phyloP scores from a whole-genome alignment of 2,888 invertebrate species.

The Rhaphigaster nebulosa region DNA sequence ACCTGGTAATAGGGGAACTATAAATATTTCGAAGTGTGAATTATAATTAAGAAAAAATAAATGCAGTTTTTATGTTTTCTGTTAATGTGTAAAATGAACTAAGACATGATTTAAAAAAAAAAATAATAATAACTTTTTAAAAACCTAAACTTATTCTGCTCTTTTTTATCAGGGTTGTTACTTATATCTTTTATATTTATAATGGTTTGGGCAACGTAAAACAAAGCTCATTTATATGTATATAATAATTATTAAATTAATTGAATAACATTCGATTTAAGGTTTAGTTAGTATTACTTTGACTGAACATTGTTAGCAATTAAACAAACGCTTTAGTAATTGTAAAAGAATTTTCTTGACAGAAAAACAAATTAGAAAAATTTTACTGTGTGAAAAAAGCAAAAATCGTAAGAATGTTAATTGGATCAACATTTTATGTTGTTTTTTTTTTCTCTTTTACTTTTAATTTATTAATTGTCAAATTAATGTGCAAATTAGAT shows the following conservation, averaged over 20 bases:
- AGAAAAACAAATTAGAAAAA: slow-evolving; percentile 2
- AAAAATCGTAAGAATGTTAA: slow-evolving; percentile 23
- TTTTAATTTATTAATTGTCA: slow-evolving; percentile 20
- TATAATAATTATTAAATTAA: slow-evolving; percentile 51
- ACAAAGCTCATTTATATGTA: slow-evolving; percentile 51
- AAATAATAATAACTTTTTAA: slow-evolving; percentile 43
- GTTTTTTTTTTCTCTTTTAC: neutral
- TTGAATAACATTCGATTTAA: slow-evolving; percentile 56
- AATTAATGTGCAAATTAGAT: slow-evolving; percentile 14
- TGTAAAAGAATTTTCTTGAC: neutral
- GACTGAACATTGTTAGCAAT: slow-evolving; percentile 45
- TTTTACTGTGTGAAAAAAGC: neutral
- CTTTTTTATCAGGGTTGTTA: slow-evolving; percentile 58
- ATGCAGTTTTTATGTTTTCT: slow-evolving; percentile 35
- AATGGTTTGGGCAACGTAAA: slow-evolving; percentile 51
- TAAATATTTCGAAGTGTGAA: slow-evolving; percentile 43
- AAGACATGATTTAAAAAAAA: slow-evolving; percentile 16
- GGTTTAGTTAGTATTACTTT: slow-evolving; percentile 58
- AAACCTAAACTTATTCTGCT: slow-evolving; percentile 50
- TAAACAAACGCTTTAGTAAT: slow-evolving; percentile 50
- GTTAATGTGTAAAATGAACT: slow-evolving; percentile 39
- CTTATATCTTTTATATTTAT: slow-evolving; percentile 51
- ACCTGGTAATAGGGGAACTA: slow-evolving; percentile 57
- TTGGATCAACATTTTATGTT: neutral
- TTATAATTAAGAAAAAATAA: slow-evolving; percentile 36